Evolutionary conservation across 2,797 vertebrate genomes (phyloP).

Genomic region (Catostomus latipinnis): DNA sequence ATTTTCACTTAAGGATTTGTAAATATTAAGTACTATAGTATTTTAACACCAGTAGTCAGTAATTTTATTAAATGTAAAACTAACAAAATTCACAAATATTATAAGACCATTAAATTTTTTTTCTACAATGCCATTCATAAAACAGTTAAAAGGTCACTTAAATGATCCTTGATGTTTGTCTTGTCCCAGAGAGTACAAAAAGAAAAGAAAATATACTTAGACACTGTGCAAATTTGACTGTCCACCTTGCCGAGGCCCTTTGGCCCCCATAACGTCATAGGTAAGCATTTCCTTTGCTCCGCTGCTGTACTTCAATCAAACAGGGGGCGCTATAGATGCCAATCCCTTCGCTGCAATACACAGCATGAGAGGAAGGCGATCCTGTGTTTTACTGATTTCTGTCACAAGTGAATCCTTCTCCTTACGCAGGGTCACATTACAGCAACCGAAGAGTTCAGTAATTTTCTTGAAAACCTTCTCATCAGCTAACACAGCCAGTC

Average conservation of each 20-base stretch:
- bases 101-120: not conserved
- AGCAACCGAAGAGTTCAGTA: slow-evolving; percentile 79
- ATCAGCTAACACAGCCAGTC: slow-evolving; percentile 69
- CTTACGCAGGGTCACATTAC: slow-evolving; percentile 76
- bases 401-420: slow-evolving; percentile 71
- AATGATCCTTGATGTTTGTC: not conserved
- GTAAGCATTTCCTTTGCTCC: not conserved
- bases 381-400: slow-evolving; percentile 65
- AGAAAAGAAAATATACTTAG: not conserved
- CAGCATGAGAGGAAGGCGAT: slow-evolving; percentile 77
- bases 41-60: too few relatives aligned
- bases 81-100: not conserved
- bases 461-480: slow-evolving; percentile 69
- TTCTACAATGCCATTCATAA: not conserved
- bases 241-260: not conserved
- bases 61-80: not conserved
- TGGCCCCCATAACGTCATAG: not conserved
- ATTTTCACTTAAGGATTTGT: not conserved
- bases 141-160: not conserved
- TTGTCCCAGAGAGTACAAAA: not conserved
- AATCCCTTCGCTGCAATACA: slow-evolving; percentile 83
- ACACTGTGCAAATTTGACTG: not conserved
- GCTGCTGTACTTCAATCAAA: slow-evolving; percentile 10
- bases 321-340: slow-evolving; percentile 61
- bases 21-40: not conserved